Conservation (phyloP, 2,888 invertebrate species). For the Rhagophthalmus giganteus region DNA sequence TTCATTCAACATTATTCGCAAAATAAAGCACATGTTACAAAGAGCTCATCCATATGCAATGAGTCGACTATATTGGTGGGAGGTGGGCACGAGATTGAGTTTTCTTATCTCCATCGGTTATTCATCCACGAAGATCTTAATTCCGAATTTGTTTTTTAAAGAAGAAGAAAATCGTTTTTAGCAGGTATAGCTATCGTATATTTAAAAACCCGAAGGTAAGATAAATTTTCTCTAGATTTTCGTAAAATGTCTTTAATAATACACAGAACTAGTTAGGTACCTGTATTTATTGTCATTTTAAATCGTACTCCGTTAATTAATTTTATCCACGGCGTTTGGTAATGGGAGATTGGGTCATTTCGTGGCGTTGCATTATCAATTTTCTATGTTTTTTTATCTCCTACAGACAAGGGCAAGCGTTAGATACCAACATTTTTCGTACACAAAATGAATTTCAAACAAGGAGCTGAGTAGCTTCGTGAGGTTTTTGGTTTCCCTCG, state of each 20-base stretch:
- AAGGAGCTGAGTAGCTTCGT: slow-evolving; percentile 17
- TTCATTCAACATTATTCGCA: slow-evolving; percentile 37
- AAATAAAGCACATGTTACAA: slow-evolving; percentile 41
- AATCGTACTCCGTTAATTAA: background rate
- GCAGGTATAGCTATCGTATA: background rate
- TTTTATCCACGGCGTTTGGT: background rate
- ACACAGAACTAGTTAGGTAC: too few species aligned
- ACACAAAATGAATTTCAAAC: slow-evolving; percentile 28
- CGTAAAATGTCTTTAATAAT: too few species aligned
- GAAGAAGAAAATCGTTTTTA: slow-evolving; percentile 5
- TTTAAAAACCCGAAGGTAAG: background rate
- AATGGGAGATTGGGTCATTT: background rate
- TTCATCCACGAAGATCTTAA: slow-evolving; percentile 25
- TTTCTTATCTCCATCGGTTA: slow-evolving; percentile 28
- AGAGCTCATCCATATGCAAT: slow-evolving; percentile 40
- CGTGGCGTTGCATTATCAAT: slow-evolving; percentile 21
- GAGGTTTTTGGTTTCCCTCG: slow-evolving; percentile 21
- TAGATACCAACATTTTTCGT: slow-evolving; percentile 25
- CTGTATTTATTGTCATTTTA: too few species aligned
- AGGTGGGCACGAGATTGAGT: slow-evolving; percentile 24
- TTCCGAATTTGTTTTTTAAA: slow-evolving; percentile 20
- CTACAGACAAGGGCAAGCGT: slow-evolving; percentile 14
- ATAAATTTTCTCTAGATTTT: too few species aligned
- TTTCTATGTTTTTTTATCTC: slow-evolving; percentile 21
- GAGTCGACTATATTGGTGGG: slow-evolving; percentile 25